Evolutionary conservation across 2,888 invertebrate genomes (phyloP).

Genomic region (Dugesia japonica): DNA sequence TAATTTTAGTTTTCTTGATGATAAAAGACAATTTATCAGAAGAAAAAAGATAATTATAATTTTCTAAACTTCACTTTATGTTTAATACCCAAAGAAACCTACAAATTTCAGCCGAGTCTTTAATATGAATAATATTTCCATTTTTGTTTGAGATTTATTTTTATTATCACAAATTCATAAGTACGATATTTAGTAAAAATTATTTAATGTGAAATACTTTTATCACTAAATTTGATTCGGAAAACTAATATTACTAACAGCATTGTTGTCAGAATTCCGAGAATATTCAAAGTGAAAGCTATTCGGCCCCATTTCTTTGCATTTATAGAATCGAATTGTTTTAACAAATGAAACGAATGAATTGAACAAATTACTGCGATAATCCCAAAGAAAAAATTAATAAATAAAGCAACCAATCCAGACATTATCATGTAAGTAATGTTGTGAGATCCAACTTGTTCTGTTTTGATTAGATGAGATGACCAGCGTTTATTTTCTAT

Average conservation of each 20-base stretch:
- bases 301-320: neutral
- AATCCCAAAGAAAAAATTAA: constrained; percentile 4
- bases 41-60: no score
- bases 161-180: no score
- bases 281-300: neutral
- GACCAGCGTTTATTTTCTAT: neutral
- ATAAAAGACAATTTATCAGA: no score
- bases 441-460: neutral
- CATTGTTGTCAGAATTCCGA: neutral
- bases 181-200: neutral
- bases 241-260: neutral
- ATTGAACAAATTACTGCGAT: neutral
- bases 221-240: neutral
- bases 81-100: no score
- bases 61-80: no score
- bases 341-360: constrained; percentile 6
- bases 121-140: no score
- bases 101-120: no score
- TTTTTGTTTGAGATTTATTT: no score
- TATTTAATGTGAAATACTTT: neutral
- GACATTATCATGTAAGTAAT: neutral
- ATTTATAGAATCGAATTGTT: constrained; percentile 6
- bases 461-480: neutral
- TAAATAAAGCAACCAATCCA: neutral
- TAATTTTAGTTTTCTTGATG: no score